Base-by-base conservation (phyloP, 37 sponge, comb jelly and placozoan species). In the Beroe forskalii region DNA sequence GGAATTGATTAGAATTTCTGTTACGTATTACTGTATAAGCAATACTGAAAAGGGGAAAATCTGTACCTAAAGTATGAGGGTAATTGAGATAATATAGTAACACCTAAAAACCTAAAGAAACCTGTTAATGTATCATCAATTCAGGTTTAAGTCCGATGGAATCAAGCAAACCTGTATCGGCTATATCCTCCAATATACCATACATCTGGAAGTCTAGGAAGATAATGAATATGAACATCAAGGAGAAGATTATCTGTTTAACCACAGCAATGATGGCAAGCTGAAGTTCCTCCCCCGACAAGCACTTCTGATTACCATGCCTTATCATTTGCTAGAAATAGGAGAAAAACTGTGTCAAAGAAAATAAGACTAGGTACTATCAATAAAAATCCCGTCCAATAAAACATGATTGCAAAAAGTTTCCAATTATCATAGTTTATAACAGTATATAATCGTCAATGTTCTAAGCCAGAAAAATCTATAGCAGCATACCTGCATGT, bases 401-500 rank as follows among this genome's bases (percentile, higher is more conserved):
- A n/a, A n/a, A n/a, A n/a, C n/a, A n/a, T n/a, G n/a, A n/a, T n/a
- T n/a, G n/a, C n/a, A n/a, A n/a, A n/a, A n/a, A n/a, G n/a, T n/a
- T n/a, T n/a, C n/a, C n/a, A n/a, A n/a, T n/a, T n/a, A n/a, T n/a
- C n/a, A n/a, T n/a, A n/a, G n/a, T n/a, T n/a, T n/a, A n/a, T n/a
- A n/a, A n/a, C n/a, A n/a, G n/a, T n/a, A n/a, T n/a, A n/a, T n/a
- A n/a, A n/a, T n/a, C n/a, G n/a, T n/a, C n/a, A n/a, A n/a, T n/a
- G n/a, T n/a, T n/a, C n/a, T n/a, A n/a, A n/a, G n/a, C n/a, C n/a
- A n/a, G n/a, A n/a, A n/a, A n/a, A n/a, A n/a, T n/a, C n/a, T n/a
- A n/a, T n/a, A n/a, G n/a, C n/a, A n/a, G n/a, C n/a, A n/a, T 48
- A 72, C 86, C 55, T 43, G 14, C 86, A 80, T 80, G 86, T 80